Evolutionary conservation across 2,797 vertebrate species (phyloP).

Genomic region (Octomys mimax): DNA sequence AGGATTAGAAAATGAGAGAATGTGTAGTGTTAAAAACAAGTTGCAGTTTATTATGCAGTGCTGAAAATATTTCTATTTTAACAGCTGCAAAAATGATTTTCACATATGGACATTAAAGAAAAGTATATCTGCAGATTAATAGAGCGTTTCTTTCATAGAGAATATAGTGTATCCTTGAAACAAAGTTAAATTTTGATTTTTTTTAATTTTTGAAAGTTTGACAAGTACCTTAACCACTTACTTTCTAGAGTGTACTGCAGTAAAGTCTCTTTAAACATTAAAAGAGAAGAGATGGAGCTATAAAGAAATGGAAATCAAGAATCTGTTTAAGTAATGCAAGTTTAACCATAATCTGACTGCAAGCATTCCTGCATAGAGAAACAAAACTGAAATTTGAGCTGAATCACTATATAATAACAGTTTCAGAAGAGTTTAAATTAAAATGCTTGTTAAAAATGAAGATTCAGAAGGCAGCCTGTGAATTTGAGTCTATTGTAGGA

Average conservation of each 20-base stretch:
- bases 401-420: neutral
- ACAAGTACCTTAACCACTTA: conserved; percentile 49
- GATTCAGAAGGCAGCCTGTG: neutral
- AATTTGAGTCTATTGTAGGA: neutral
- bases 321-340: neutral
- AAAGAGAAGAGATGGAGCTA: conserved; percentile 64
- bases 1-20: neutral
- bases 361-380: neutral
- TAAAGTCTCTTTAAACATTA: conserved; percentile 52
- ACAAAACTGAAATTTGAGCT: neutral
- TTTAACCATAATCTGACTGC: neutral
- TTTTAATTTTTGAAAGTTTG: conserved; percentile 51
- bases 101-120: neutral
- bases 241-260: neutral
- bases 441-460: neutral
- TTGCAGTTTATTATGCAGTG: neutral
- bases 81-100: neutral
- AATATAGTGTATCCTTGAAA: neutral
- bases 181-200: neutral
- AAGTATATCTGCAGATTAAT: conserved; percentile 14
- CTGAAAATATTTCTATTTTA: neutral
- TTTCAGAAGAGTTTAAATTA: neutral
- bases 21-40: neutral
- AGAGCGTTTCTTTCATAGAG: neutral
- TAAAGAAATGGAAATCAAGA: conserved; percentile 68